Evolutionary conservation across 1,140 invertebrate species (phyloP).

Genomic region (Neodiprion pinetum): DNA sequence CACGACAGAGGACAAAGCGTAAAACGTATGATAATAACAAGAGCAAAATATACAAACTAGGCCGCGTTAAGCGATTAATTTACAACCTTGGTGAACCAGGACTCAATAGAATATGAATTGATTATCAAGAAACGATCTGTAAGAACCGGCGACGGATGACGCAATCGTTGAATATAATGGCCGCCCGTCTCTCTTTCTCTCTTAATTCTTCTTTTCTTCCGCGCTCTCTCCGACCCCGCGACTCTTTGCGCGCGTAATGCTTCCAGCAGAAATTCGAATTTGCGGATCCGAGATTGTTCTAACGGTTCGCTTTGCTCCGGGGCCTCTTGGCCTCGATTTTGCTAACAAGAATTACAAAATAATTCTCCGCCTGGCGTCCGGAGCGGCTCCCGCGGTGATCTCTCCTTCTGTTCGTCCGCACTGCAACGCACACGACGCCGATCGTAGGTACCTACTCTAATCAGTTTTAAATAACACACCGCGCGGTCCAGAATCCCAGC

Average conservation of each 20-base stretch:
- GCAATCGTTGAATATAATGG: no score
- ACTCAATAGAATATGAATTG: background rate
- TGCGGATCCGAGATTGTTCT: slow-evolving; percentile 22
- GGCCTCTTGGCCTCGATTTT: slow-evolving; percentile 25
- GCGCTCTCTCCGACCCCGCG: no score
- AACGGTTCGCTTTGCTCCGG: slow-evolving; percentile 30
- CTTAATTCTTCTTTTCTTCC: no score
- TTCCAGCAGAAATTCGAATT: slow-evolving; percentile 2
- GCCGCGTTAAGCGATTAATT: slow-evolving; percentile 4
- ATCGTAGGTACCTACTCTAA: background rate
- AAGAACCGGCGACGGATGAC: background rate
- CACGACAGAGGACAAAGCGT: background rate
- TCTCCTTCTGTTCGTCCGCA: background rate
- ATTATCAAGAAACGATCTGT: background rate
- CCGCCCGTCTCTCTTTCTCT: no score
- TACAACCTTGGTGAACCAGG: slow-evolving; percentile 6
- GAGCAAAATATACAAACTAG: background rate
- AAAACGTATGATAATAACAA: background rate
- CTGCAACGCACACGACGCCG: no score
- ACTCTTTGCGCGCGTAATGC: background rate
- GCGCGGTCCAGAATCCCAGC: background rate
- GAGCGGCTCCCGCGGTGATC: background rate
- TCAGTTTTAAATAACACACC: slow-evolving; percentile 17
- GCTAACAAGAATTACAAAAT: slow-evolving; percentile 18
- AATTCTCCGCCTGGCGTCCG: background rate